Evolutionary conservation across 2,888 invertebrate species (phyloP).

Genomic region (Neoitamus cyanurus): DNA sequence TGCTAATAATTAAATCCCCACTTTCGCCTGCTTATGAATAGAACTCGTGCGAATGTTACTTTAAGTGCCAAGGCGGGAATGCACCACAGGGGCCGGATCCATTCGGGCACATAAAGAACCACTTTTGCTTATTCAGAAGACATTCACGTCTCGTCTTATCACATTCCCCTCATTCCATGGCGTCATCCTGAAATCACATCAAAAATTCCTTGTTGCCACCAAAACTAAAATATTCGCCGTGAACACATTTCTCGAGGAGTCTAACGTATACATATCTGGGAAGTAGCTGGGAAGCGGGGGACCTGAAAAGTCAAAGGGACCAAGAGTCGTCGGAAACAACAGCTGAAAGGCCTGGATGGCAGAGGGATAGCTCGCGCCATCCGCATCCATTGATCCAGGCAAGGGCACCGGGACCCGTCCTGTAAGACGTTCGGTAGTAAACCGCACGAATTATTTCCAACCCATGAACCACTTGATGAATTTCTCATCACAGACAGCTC

Average conservation of each 20-base stretch:
- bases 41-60: background rate
- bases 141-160: constrained; percentile 35
- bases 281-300: background rate
- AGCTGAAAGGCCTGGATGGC: background rate
- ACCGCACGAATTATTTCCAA: constrained; percentile 44
- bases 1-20: constrained; percentile 25
- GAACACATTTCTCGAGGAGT: constrained; percentile 12
- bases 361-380: background rate
- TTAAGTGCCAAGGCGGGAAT: background rate
- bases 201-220: constrained; percentile 44
- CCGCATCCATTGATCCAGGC: constrained; percentile 1
- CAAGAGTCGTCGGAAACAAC: constrained; percentile 2
- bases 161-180: constrained; percentile 26
- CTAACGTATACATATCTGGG: constrained; percentile 18
- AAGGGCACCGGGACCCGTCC: background rate
- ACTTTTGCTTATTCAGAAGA: constrained; percentile 21
- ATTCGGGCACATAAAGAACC: constrained; percentile 22
- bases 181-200: constrained; percentile 36
- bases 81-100: constrained; percentile 10
- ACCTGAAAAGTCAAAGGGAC: background rate
- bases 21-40: background rate
- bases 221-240: constrained; percentile 45
- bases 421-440: constrained; percentile 23
- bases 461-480: constrained; percentile 44
- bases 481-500: constrained; percentile 41